phyloP scores from a whole-genome alignment of 2,888 invertebrate genomes.

The Aspidiotus destructor region DNA sequence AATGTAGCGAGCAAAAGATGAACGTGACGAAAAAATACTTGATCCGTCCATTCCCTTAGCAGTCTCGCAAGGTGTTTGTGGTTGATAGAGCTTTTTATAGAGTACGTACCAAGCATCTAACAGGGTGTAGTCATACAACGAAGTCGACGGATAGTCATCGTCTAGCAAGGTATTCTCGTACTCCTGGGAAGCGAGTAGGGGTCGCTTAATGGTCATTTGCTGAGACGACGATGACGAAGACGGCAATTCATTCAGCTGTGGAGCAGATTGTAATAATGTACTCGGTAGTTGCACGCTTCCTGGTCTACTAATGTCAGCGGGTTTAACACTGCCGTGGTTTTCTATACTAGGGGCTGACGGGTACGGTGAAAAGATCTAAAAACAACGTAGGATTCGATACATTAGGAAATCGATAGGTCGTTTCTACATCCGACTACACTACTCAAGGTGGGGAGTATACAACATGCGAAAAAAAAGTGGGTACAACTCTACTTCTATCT shows the following conservation, averaged over 20 bases:
- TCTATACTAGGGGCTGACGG: constrained; percentile 34
- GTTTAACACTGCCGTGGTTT: constrained; percentile 19
- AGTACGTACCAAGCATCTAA: constrained; percentile 66
- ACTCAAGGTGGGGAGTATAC: neutral
- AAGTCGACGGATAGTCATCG: constrained; percentile 62
- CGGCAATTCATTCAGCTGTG: constrained; percentile 13
- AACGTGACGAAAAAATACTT: constrained; percentile 5
- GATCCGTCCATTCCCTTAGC: neutral
- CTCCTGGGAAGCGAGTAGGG: constrained; percentile 65
- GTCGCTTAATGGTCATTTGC: constrained; percentile 53
- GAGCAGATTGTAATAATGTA: constrained; percentile 25
- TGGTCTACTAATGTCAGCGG: constrained; percentile 17
- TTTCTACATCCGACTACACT: neutral
- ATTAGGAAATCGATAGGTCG: neutral
- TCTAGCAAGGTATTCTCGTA: constrained; percentile 69
- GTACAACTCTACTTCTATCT: neutral
- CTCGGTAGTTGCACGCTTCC: constrained; percentile 16
- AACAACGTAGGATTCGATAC: neutral
- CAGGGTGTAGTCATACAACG: constrained; percentile 80
- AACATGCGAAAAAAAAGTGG: neutral
- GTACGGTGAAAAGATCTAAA: constrained; percentile 34
- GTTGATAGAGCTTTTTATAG: neutral
- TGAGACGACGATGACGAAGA: neutral
- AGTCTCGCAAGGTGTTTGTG: neutral
- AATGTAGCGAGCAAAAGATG: constrained; percentile 26